Evolutionary conservation across 2,888 invertebrate species (phyloP).

Genomic region (Andrena praecox): DNA sequence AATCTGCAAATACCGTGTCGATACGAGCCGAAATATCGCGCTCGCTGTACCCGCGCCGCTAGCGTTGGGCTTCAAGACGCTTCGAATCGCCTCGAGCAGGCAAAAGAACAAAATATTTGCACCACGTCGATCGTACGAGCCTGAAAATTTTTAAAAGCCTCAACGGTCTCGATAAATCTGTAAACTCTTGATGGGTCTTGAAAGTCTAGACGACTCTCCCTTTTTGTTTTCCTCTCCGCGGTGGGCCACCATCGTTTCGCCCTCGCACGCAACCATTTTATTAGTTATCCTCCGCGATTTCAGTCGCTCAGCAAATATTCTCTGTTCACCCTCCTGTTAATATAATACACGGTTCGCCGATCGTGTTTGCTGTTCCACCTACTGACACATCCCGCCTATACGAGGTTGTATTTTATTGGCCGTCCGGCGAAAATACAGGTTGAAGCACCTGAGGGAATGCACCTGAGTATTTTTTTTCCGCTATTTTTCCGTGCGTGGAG

Average conservation of each 20-base stretch:
- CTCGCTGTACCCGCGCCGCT: background rate
- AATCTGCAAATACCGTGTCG: background rate
- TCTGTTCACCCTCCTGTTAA: background rate
- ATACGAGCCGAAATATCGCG: background rate
- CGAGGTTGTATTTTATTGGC: conserved; percentile 21
- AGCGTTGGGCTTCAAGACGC: too few relatives aligned
- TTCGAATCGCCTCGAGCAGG: too few relatives aligned
- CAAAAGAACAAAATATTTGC: too few relatives aligned
- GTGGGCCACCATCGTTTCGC: background rate
- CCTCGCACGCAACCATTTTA: background rate
- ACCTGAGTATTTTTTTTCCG: too few relatives aligned
- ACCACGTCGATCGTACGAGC: background rate
- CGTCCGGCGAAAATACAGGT: background rate
- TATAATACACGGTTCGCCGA: conserved; percentile 15
- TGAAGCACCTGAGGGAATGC: too few relatives aligned
- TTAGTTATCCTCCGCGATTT: conserved; percentile 18
- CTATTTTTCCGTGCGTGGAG: too few relatives aligned
- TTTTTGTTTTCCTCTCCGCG: too few relatives aligned
- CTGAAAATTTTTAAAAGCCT: too few relatives aligned
- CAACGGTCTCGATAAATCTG: too few relatives aligned
- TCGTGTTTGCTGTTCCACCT: conserved; percentile 27
- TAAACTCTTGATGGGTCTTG: too few relatives aligned
- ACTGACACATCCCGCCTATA: background rate
- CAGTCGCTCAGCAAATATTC: background rate
- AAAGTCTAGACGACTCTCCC: too few relatives aligned